These are phyloP conservation scores for Tetragnatha montana DNA, from an alignment of 2,888 invertebrate genomes.

Conservation along the genomic window DNA sequence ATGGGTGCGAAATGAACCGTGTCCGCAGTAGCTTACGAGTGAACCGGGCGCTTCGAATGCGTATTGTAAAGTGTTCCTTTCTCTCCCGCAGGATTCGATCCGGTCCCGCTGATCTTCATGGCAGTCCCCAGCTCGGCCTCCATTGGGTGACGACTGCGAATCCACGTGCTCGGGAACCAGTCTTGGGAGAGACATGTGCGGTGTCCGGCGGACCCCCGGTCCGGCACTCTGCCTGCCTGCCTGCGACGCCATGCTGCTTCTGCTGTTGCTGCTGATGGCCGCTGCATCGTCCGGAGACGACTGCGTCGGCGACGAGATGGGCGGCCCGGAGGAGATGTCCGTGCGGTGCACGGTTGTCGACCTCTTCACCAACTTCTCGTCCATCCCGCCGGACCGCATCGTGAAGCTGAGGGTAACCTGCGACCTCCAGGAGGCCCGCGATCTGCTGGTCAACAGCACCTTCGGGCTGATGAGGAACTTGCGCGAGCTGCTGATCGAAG, in stretches of 20 bases:
- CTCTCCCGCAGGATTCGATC: conserved; percentile 50
- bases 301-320: conserved; percentile 57
- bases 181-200: conserved; percentile 48
- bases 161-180: conserved; percentile 54
- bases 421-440: conserved; percentile 56
- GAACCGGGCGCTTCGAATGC: not conserved
- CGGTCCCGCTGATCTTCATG: conserved; percentile 52
- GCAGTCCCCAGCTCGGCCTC: conserved; percentile 21
- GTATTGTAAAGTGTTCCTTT: conserved; percentile 34
- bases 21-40: conserved; percentile 35
- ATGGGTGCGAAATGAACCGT: conserved; percentile 52
- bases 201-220: not conserved
- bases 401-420: conserved; percentile 87
- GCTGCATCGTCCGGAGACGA: conserved; percentile 10
- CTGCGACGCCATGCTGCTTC: not conserved
- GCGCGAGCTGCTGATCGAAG: conserved; percentile 84
- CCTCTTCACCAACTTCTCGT: conserved; percentile 90
- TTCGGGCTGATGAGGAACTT: conserved; percentile 81
- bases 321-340: conserved; percentile 47
- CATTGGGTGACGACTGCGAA: conserved; percentile 27
- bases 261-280: conserved; percentile 24
- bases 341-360: conserved; percentile 77
- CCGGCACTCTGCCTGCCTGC: not conserved
- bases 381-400: conserved; percentile 89
- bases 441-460: conserved; percentile 72